These are phyloP conservation scores for Lycaena phlaeas DNA, from an alignment of 2,888 invertebrate genomes.

Conservation along the genomic window DNA sequence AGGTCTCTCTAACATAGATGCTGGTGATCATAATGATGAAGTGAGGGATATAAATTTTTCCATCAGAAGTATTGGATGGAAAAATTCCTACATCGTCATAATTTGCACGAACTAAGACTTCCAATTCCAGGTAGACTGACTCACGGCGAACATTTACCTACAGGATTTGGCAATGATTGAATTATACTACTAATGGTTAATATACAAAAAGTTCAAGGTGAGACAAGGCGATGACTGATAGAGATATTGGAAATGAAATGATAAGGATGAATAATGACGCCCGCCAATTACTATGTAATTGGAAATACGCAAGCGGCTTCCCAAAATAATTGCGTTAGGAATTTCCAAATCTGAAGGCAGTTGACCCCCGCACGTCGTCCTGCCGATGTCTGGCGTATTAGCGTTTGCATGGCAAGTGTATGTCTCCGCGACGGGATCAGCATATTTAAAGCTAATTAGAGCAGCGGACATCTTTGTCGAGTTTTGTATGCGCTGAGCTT, in stretches of 20 bases:
- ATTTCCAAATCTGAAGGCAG: slow-evolving; percentile 4
- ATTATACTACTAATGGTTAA: too few species aligned
- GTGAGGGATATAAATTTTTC: too few species aligned
- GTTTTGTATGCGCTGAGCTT: neutral
- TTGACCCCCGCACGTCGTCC: neutral
- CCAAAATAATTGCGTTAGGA: neutral
- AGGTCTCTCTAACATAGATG: too few species aligned
- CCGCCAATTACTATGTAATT: neutral
- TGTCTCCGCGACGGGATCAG: slow-evolving; percentile 5
- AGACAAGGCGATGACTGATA: too few species aligned
- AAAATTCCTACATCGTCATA: too few species aligned
- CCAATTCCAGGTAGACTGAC: too few species aligned
- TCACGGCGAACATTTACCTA: too few species aligned
- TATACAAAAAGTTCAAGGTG: too few species aligned
- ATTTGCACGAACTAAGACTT: too few species aligned
- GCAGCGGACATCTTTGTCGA: neutral
- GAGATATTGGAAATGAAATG: neutral
- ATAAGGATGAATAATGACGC: neutral
- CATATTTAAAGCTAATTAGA: slow-evolving; percentile 5
- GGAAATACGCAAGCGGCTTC: neutral
- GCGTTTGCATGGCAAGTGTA: slow-evolving; percentile 3
- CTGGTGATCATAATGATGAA: too few species aligned
- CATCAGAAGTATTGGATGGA: too few species aligned
- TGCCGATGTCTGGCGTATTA: neutral
- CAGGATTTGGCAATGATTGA: too few species aligned